Evolutionary conservation across 1,140 invertebrate genomes (phyloP).

Genomic region (Babylonia areolata): DNA sequence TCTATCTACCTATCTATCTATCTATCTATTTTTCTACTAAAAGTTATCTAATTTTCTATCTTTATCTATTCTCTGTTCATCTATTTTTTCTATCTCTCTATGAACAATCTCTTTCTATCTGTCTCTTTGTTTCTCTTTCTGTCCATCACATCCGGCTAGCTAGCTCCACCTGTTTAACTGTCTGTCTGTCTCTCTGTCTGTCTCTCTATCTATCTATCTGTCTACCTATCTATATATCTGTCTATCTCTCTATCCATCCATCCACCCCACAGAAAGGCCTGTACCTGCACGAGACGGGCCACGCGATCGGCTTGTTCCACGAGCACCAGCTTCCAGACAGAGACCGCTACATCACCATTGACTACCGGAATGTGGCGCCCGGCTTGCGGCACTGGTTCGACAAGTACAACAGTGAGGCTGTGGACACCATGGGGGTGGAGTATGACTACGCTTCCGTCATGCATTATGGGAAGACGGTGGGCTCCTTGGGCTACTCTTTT

Average conservation of each 20-base stretch:
- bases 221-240: not conserved
- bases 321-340: slow-evolving; percentile 76
- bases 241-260: not conserved
- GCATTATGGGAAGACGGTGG: slow-evolving; percentile 77
- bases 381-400: slow-evolving; percentile 69
- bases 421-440: slow-evolving; percentile 58
- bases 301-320: slow-evolving; percentile 74
- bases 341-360: slow-evolving; percentile 72
- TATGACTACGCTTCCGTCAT: slow-evolving; percentile 75
- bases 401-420: slow-evolving; percentile 62
- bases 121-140: too few relatives aligned
- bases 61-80: too few relatives aligned
- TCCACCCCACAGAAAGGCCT: slow-evolving; percentile 64
- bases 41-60: too few relatives aligned
- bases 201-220: too few relatives aligned
- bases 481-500: slow-evolving; percentile 5
- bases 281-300: slow-evolving; percentile 75
- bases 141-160: too few relatives aligned
- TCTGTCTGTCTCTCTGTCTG: not conserved
- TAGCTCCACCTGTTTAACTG: too few relatives aligned
- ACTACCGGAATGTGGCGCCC: slow-evolving; percentile 70
- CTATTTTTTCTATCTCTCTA: too few relatives aligned
- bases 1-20: too few relatives aligned
- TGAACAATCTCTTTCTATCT: too few relatives aligned
- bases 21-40: too few relatives aligned